Evolutionary conservation across 2,888 invertebrate genomes (phyloP), one percentile per base, ranked within the genome.

Genomic region (Xiphydria camelus): DNA sequence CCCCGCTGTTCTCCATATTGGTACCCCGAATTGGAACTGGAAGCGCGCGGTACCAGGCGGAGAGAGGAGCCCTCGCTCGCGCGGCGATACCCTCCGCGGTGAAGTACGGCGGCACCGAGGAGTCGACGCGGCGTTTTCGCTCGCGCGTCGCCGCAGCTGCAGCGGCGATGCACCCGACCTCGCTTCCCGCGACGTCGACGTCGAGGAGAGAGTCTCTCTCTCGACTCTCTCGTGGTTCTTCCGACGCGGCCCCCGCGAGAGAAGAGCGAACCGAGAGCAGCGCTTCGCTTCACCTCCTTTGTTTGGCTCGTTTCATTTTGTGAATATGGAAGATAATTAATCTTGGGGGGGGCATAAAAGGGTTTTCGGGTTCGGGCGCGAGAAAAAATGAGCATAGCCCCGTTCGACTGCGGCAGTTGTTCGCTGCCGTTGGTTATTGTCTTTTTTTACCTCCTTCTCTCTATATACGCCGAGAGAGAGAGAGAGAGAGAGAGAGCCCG

Each of bases 251-350:
- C n/a, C n/a, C n/a, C n/a, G n/a, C n/a, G n/a, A n/a, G n/a, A n/a
- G n/a, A n/a, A n/a, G 32, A 29, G 32, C 36, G 49, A 42, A 38
- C 55, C 42, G 20, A 37, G 18, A 36, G 29, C 42, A n/a, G 6
- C 23, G n/a, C n/a, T 17, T 20, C 19, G 45, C 40, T 23, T 38
- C 33, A 25, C 10, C 17, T 37, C 45, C 59, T 64, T 65, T 64
- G 62, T 66, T 63, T 59, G 62, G 51, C 38, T 47, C 55, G 53
- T 66, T 71, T 68, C 70, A 70, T 73, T 73, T 73, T 68, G 71
- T 63, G 68, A 73, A 70, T 72, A 71, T 64, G 68, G 53, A 62
- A 68, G 73, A 73, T 74, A 74, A 73, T 74, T 74, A 74, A 74
- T 73, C 73, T 73, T 72, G 61, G 63, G 55, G 50, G 61, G 62